Evolutionary conservation across 2,797 vertebrate species (phyloP).

Genomic region (Lepilemur septentrionalis): DNA sequence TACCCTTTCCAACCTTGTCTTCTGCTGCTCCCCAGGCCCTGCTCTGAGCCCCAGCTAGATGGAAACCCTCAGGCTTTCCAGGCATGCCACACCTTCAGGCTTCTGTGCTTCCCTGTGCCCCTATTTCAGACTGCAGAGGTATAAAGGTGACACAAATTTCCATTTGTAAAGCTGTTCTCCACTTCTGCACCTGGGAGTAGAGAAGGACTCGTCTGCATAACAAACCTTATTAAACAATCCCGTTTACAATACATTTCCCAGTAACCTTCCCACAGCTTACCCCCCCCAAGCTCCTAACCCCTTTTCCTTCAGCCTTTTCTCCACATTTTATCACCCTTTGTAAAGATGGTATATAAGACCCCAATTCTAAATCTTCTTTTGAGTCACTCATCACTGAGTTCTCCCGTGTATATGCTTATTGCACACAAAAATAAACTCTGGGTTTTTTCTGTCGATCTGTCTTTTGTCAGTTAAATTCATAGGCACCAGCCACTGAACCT

Average conservation of each 20-base stretch:
- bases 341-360: not conserved
- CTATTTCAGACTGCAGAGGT: not conserved
- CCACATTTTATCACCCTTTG: not conserved
- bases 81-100: not conserved
- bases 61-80: not conserved
- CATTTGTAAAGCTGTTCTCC: not conserved
- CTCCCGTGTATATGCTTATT: not conserved
- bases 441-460: not conserved
- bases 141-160: not conserved
- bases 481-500: not conserved
- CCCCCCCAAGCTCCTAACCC: not conserved
- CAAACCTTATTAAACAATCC: not conserved
- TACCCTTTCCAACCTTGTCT: not conserved
- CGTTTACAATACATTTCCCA: not conserved
- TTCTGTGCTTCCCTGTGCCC: not conserved
- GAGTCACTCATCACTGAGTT: not conserved
- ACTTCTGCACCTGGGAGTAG: not conserved
- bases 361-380: not conserved
- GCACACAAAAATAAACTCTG: not conserved
- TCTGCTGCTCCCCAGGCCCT: not conserved
- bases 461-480: not conserved
- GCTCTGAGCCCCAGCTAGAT: not conserved
- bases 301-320: not conserved
- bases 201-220: not conserved
- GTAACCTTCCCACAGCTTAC: not conserved